Conservation (phyloP, 2,888 invertebrate genomes). For the Hypsopygia costalis region DNA sequence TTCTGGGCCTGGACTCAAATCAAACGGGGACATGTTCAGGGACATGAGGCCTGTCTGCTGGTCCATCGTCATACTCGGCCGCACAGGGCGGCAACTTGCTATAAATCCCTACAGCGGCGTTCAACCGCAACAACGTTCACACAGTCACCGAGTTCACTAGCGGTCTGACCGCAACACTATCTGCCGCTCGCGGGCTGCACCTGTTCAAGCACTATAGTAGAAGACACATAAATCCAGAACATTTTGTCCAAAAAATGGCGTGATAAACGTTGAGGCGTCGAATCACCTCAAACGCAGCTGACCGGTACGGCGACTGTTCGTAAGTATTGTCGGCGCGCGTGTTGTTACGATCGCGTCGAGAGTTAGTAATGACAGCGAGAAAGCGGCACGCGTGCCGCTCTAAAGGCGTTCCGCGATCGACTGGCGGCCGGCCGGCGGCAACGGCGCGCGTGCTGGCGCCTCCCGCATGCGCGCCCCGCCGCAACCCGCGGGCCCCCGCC, state of each 20-base stretch:
- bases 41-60: constrained; percentile 92
- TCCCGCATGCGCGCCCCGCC: constrained; percentile 76
- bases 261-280: constrained; percentile 34
- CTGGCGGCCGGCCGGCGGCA: constrained; percentile 74
- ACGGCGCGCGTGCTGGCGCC: constrained; percentile 76
- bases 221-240: constrained; percentile 75
- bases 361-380: constrained; percentile 29
- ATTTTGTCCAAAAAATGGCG: constrained; percentile 56
- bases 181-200: constrained; percentile 74
- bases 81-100: constrained; percentile 65
- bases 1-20: constrained; percentile 85
- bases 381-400: constrained; percentile 59
- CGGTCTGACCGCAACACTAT: constrained; percentile 78
- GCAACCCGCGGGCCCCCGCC: constrained; percentile 73
- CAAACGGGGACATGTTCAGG: constrained; percentile 93
- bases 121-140: constrained; percentile 77
- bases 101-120: constrained; percentile 72
- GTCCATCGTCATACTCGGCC: constrained; percentile 86
- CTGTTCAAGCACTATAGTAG: constrained; percentile 71
- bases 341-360: constrained; percentile 63
- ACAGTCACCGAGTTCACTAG: constrained; percentile 79
- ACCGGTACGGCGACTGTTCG: constrained; percentile 37
- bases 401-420: constrained; percentile 71
- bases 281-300: constrained; percentile 40
- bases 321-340: constrained; percentile 56